Conservation (phyloP, 2,888 invertebrate genomes). For the Tethea ocularis region DNA sequence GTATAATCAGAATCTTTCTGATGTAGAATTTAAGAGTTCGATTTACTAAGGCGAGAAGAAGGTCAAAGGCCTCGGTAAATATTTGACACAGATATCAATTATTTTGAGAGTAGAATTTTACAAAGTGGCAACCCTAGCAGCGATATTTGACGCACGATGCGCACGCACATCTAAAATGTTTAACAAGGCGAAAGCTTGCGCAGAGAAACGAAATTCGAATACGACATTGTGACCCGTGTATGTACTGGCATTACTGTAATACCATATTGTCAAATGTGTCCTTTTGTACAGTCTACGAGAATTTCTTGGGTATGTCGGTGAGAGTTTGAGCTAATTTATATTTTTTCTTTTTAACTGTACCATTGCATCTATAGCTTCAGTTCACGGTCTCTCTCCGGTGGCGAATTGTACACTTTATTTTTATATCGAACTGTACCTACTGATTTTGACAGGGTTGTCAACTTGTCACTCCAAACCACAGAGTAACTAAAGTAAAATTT, state of each 20-base stretch:
- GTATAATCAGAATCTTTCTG: too few relatives aligned
- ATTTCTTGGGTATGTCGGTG: not conserved
- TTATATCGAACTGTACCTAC: not conserved
- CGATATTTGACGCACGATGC: slow-evolving; percentile 38
- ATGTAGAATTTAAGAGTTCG: not conserved
- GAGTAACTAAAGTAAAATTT: not conserved
- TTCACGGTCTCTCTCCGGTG: not conserved
- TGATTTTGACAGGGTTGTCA: not conserved
- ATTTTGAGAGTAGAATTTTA: not conserved
- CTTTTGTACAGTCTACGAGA: slow-evolving; percentile 24
- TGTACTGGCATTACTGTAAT: slow-evolving; percentile 20
- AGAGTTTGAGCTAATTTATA: not conserved
- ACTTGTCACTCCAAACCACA: not conserved
- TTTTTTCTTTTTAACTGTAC: not conserved
- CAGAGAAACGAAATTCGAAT: slow-evolving; percentile 43
- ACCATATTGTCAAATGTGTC: slow-evolving; percentile 20
- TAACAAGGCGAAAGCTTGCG: slow-evolving; percentile 60
- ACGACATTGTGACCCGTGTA: slow-evolving; percentile 44
- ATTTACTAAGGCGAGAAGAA: too few relatives aligned
- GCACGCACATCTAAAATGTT: slow-evolving; percentile 50
- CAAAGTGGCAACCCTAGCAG: slow-evolving; percentile 2
- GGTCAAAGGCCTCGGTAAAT: too few relatives aligned
- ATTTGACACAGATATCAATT: not conserved
- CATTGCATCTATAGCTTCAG: not conserved
- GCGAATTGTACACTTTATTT: not conserved